A percentile compares a stretch with the other conserved stretches of the same genome.
These are phyloP conservation scores for Seladonia tumulorum DNA, from an alignment of 2,888 invertebrate genomes.

Conservation along the genomic window DNA sequence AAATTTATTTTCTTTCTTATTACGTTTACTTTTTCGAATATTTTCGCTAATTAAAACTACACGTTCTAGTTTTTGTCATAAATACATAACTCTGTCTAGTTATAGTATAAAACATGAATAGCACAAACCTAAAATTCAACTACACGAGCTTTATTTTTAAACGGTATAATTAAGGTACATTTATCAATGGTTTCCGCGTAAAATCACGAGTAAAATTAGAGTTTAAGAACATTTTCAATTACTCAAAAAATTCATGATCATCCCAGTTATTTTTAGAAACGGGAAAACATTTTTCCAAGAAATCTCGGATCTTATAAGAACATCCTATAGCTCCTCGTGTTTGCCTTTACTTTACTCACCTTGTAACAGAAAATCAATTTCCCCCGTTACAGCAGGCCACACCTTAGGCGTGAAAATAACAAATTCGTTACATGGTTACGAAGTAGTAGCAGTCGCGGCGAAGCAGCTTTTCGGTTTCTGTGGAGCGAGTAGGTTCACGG, in stretches of 20 bases:
- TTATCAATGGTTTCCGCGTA: too few species aligned
- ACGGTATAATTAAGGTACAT: not conserved
- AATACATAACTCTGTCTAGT: too few species aligned
- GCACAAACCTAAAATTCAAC: too few species aligned
- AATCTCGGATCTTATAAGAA: not conserved
- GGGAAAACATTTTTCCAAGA: not conserved
- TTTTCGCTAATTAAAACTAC: too few species aligned
- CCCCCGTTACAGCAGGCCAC: not conserved
- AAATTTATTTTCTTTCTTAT: too few species aligned
- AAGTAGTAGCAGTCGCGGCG: not conserved
- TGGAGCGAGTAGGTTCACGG: not conserved
- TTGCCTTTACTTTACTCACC: not conserved
- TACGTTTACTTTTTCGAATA: too few species aligned
- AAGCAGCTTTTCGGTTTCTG: slow-evolving; percentile 25
- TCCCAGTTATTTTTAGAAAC: not conserved
- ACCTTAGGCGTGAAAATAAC: slow-evolving; percentile 25
- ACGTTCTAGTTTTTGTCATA: too few species aligned
- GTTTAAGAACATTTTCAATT: not conserved
- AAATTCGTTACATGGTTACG: slow-evolving; percentile 32
- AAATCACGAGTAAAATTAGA: not conserved
- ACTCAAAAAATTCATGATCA: not conserved
- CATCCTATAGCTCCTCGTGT: not conserved
- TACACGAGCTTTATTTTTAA: not conserved
- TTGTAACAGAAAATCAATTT: slow-evolving; percentile 18
- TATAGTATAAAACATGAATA: too few species aligned